phyloP scores from a whole-genome alignment of 2,113 vertebrate genomes.

The Pollachius pollachius region DNA sequence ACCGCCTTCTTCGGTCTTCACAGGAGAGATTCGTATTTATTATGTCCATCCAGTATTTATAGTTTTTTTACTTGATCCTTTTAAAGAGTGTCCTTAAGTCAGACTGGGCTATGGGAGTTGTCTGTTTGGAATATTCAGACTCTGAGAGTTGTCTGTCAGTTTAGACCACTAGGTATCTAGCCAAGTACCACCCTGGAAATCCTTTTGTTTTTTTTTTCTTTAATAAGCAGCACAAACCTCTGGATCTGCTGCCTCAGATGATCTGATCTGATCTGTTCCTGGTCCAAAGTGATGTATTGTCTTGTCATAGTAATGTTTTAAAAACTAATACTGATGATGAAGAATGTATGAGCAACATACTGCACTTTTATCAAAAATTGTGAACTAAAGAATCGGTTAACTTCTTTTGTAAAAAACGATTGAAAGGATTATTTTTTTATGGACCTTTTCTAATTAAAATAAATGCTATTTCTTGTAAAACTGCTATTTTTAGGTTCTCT shows the following conservation, averaged over 20 bases:
- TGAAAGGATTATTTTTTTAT: conserved; percentile 50
- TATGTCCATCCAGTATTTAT: conserved; percentile 57
- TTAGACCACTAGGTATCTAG: too few species aligned
- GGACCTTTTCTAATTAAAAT: conserved; percentile 60
- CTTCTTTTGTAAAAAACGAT: conserved; percentile 29
- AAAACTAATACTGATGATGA: conserved; percentile 6
- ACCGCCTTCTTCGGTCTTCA: background rate
- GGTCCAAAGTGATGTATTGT: background rate
- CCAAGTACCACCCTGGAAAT: too few species aligned
- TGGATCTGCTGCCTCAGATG: too few species aligned
- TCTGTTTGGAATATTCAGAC: background rate
- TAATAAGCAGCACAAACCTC: too few species aligned
- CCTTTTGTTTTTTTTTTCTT: too few species aligned
- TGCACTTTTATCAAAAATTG: conserved; percentile 69
- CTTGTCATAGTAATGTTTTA: background rate
- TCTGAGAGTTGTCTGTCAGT: too few species aligned
- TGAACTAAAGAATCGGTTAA: conserved; percentile 6
- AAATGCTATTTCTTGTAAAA: conserved; percentile 48
- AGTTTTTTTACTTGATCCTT: background rate
- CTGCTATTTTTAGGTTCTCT: background rate
- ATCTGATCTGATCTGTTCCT: background rate
- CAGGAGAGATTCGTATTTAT: conserved; percentile 41
- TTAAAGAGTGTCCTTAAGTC: background rate
- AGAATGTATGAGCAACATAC: conserved; percentile 8
- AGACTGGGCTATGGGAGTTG: background rate